Evolutionary conservation across 2,888 invertebrate species (phyloP).

Genomic region (Drosophila emarginata): DNA sequence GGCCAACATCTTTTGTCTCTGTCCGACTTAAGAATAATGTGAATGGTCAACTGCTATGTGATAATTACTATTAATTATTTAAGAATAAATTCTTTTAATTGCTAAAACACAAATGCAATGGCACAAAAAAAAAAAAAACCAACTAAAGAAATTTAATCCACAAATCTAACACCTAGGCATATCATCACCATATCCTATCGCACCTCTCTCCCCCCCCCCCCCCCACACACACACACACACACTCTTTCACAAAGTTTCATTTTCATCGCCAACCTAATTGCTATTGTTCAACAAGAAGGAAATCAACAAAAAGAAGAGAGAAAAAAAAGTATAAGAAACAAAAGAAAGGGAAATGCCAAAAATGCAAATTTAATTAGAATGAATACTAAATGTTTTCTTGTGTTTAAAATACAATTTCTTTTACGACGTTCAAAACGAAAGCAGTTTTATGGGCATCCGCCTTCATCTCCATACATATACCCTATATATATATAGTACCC

Average conservation of each 20-base stretch:
- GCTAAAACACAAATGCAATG: not conserved
- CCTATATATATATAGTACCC: slow-evolving; percentile 8
- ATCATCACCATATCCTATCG: not conserved
- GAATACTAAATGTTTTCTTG: slow-evolving; percentile 34
- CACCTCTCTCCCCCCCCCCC: not conserved
- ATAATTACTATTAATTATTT: slow-evolving; percentile 67
- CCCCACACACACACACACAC: too few species aligned
- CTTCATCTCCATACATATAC: not conserved
- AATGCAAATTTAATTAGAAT: slow-evolving; percentile 43
- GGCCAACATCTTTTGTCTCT: slow-evolving; percentile 41
- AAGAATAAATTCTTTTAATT: slow-evolving; percentile 39
- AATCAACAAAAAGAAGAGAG: not conserved
- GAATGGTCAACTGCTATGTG: slow-evolving; percentile 37
- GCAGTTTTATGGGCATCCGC: slow-evolving; percentile 6
- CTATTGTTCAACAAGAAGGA: slow-evolving; percentile 15
- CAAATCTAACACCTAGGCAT: slow-evolving; percentile 2
- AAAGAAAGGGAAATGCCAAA: slow-evolving; percentile 4
- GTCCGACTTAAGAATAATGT: not conserved
- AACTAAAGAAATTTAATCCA: too few species aligned
- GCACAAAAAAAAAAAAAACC: too few species aligned
- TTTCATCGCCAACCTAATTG: slow-evolving; percentile 28
- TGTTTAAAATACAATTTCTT: slow-evolving; percentile 37
- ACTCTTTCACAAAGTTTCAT: not conserved
- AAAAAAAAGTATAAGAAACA: not conserved
- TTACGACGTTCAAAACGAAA: slow-evolving; percentile 39